phyloP scores from a whole-genome alignment of 2,797 vertebrate genomes.

The Phoxinus dragarum region DNA sequence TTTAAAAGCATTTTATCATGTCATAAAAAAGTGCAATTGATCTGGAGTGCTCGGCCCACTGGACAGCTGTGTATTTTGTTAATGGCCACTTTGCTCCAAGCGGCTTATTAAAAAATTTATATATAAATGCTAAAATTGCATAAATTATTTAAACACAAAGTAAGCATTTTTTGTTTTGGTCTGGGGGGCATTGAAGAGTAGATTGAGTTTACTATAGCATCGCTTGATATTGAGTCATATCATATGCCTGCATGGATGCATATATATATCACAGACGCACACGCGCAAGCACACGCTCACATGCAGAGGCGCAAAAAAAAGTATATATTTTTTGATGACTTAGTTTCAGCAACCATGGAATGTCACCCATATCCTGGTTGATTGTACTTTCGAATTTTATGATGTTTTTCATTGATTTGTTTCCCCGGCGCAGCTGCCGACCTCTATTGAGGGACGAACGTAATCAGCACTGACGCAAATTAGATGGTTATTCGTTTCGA shows the following conservation, averaged over 20 bases:
- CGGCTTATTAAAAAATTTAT: slow-evolving; percentile 99
- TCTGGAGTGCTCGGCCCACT: slow-evolving; percentile 96
- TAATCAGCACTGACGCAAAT: slow-evolving; percentile 99
- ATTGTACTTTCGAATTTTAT: slow-evolving; percentile 99
- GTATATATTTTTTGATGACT: slow-evolving; percentile 88
- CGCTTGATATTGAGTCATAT: slow-evolving; percentile 71
- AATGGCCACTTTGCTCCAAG: slow-evolving; percentile 99
- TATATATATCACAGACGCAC: slow-evolving; percentile 68
- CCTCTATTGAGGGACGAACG: slow-evolving; percentile 99
- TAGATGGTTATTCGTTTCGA: slow-evolving; percentile 99
- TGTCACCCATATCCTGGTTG: slow-evolving; percentile 99
- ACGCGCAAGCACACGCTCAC: slow-evolving; percentile 25
- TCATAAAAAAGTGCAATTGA: slow-evolving; percentile 99
- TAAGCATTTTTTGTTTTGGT: slow-evolving; percentile 91
- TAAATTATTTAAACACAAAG: slow-evolving; percentile 99
- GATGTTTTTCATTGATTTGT: slow-evolving; percentile 99
- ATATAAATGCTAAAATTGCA: slow-evolving; percentile 99
- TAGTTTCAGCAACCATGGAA: slow-evolving; percentile 92
- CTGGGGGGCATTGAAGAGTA: slow-evolving; percentile 78
- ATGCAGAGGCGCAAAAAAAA: slow-evolving; percentile 69
- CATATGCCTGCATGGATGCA: slow-evolving; percentile 72
- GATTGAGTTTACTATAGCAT: slow-evolving; percentile 80
- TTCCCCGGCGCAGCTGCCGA: slow-evolving; percentile 99
- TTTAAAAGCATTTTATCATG: slow-evolving; percentile 99
- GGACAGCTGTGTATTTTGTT: slow-evolving; percentile 99